phyloP scores from a whole-genome alignment of 2,888 invertebrate species.

The Diarsia mendica region DNA sequence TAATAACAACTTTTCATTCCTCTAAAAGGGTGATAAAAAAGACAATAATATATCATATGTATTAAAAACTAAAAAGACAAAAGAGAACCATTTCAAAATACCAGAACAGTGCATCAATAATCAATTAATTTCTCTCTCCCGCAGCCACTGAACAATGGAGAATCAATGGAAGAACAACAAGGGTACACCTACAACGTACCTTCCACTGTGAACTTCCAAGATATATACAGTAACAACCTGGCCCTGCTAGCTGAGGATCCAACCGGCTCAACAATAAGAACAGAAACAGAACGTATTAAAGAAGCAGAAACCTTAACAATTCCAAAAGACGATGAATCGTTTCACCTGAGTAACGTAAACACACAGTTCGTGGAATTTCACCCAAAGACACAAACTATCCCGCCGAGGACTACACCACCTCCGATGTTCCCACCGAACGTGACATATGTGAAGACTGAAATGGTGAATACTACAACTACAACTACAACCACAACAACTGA shows the following conservation, averaged over 20 bases:
- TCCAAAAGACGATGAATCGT: conserved; percentile 65
- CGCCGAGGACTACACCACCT: conserved; percentile 50
- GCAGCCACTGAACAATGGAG: conserved; percentile 68
- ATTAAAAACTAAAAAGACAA: no score
- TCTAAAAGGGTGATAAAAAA: no score
- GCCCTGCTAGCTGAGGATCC: conserved; percentile 65
- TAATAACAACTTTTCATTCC: no score
- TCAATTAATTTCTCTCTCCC: conserved; percentile 36
- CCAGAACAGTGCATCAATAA: background rate
- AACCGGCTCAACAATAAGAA: conserved; percentile 15
- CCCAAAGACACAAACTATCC: conserved; percentile 40
- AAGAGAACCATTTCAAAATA: background rate
- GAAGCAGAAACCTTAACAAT: conserved; percentile 63
- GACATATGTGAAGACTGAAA: conserved; percentile 1
- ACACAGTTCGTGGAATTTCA: conserved; percentile 72
- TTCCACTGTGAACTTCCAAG: conserved; percentile 75
- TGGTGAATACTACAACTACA: background rate
- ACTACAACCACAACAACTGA: conserved; percentile 56
- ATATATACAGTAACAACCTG: conserved; percentile 74
- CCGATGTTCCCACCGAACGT: conserved; percentile 65
- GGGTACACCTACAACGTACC: conserved; percentile 65
- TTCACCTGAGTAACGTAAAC: conserved; percentile 63
- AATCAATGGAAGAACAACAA: conserved; percentile 71
- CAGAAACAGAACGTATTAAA: background rate
- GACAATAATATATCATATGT: no score